Conservation (phyloP, 2,113 vertebrate species). For the Corynorhinus townsendii region DNA sequence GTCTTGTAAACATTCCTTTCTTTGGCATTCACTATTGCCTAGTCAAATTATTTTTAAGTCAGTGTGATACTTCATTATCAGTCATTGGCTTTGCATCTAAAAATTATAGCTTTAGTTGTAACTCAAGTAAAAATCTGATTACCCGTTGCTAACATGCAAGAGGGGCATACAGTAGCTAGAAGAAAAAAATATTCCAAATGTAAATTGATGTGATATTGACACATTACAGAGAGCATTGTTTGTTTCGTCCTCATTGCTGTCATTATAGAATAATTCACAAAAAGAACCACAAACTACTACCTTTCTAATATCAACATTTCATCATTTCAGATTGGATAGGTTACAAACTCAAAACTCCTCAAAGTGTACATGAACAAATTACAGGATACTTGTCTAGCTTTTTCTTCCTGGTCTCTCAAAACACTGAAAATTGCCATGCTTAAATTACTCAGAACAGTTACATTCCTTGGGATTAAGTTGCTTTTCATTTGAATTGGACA, state of each 20-base stretch:
- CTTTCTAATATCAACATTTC: slow-evolving; percentile 59
- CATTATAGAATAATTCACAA: slow-evolving; percentile 1
- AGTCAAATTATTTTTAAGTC: slow-evolving; percentile 20
- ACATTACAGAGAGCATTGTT: background rate
- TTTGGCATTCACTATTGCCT: background rate
- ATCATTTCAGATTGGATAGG: slow-evolving; percentile 68
- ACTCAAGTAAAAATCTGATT: slow-evolving; percentile 46
- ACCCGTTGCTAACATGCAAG: slow-evolving; percentile 12
- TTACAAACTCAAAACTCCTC: slow-evolving; percentile 71
- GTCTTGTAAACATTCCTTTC: background rate
- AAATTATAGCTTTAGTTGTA: background rate
- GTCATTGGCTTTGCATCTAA: background rate
- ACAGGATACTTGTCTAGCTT: slow-evolving; percentile 47
- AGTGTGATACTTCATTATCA: background rate
- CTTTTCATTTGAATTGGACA: slow-evolving; percentile 65
- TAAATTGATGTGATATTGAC: background rate
- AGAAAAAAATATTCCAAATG: slow-evolving; percentile 39
- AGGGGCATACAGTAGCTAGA: slow-evolving; percentile 34
- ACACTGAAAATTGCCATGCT: slow-evolving; percentile 52
- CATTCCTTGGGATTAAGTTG: slow-evolving; percentile 67
- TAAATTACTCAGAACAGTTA: slow-evolving; percentile 58
- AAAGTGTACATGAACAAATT: slow-evolving; percentile 64
- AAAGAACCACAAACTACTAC: background rate
- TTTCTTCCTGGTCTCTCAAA: background rate
- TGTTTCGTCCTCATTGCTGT: slow-evolving; percentile 1